phyloP scores from a whole-genome alignment of 2,113 vertebrate genomes.

The Toxotes chatareus region DNA sequence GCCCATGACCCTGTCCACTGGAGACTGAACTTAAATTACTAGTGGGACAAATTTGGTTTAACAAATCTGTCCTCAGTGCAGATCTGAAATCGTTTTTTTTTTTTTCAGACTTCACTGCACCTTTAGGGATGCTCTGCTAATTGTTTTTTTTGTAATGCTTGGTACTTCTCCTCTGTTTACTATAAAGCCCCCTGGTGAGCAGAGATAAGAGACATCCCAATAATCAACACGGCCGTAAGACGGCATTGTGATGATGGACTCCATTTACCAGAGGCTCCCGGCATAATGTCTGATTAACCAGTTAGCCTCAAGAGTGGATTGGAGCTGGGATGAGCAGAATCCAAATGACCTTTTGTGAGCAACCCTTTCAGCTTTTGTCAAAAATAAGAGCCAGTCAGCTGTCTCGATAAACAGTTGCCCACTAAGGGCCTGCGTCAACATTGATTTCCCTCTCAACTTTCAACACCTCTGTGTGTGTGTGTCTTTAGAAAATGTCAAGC shows the following conservation, averaged over 20 bases:
- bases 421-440: slow-evolving; percentile 1
- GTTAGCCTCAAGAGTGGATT: slow-evolving; percentile 9
- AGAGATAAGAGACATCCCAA: slow-evolving; percentile 39
- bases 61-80: slow-evolving; percentile 22
- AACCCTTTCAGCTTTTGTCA: slow-evolving; percentile 5
- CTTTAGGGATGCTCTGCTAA: slow-evolving; percentile 40
- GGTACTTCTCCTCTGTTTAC: slow-evolving; percentile 35
- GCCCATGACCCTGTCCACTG: neutral
- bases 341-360: slow-evolving; percentile 20
- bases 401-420: slow-evolving; percentile 11
- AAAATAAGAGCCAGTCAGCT: neutral
- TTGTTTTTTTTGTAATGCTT: slow-evolving; percentile 42
- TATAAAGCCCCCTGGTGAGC: slow-evolving; percentile 39
- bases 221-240: slow-evolving; percentile 35
- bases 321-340: neutral
- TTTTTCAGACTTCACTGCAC: slow-evolving; percentile 24
- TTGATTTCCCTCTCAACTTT: slow-evolving; percentile 15
- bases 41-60: slow-evolving; percentile 13
- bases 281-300: slow-evolving; percentile 46
- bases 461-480: neutral
- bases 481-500: slow-evolving; percentile 14
- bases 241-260: slow-evolving; percentile 9
- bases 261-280: neutral
- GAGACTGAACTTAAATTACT: slow-evolving; percentile 2
- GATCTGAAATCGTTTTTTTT: slow-evolving; percentile 14